Conservation (phyloP, 2,113 vertebrate genomes). For the Eira barbara region DNA sequence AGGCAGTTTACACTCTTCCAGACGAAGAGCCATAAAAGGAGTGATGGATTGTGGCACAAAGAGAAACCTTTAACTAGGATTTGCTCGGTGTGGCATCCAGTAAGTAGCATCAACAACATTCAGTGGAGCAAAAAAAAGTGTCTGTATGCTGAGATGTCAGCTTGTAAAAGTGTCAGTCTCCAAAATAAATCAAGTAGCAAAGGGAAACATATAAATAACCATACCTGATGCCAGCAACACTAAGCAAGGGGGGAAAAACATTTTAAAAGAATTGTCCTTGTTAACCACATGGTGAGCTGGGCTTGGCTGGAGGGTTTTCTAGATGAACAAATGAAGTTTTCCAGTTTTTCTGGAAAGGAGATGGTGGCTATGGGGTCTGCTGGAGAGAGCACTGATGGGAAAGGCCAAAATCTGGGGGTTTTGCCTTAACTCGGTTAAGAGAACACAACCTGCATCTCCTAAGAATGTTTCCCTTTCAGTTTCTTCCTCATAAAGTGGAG, state of each 20-base stretch:
- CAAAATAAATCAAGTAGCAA: slow-evolving; percentile 75
- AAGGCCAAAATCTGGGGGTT: background rate
- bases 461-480: background rate
- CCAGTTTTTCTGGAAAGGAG: background rate
- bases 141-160: slow-evolving; percentile 72
- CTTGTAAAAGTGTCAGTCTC: slow-evolving; percentile 75
- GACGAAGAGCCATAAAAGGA: slow-evolving; percentile 46
- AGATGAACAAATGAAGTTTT: background rate
- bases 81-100: slow-evolving; percentile 65
- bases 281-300: slow-evolving; percentile 56
- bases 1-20: slow-evolving; percentile 59
- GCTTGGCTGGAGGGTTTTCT: slow-evolving; percentile 21
- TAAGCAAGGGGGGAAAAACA: background rate
- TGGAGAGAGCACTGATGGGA: background rate
- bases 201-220: slow-evolving; percentile 73
- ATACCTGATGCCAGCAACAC: slow-evolving; percentile 58
- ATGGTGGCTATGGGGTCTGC: background rate
- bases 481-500: background rate
- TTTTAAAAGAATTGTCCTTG: slow-evolving; percentile 63
- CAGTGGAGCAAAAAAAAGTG: slow-evolving; percentile 61
- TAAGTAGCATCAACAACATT: slow-evolving; percentile 46
- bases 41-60: slow-evolving; percentile 62
- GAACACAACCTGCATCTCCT: background rate
- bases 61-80: slow-evolving; percentile 70
- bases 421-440: background rate